These are phyloP conservation scores for Himantopus leucocephalus DNA, from an alignment of 2,113 vertebrate genomes.

Conservation along the genomic window DNA sequence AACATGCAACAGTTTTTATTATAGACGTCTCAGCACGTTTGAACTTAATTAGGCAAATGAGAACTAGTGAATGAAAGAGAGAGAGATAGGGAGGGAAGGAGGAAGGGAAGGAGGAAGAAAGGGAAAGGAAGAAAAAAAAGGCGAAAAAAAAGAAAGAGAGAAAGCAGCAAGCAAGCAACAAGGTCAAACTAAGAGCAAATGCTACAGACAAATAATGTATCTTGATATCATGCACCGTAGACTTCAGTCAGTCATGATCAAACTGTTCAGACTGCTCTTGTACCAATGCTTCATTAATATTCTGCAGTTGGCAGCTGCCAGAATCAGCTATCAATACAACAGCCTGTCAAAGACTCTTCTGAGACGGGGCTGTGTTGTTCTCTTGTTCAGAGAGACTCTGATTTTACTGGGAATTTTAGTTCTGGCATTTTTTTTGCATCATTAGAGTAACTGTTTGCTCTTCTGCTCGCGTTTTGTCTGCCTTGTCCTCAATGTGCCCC, in stretches of 20 bases:
- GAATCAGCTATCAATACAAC: conserved; percentile 2
- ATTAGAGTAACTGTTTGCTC: not conserved
- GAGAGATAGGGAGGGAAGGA: not conserved
- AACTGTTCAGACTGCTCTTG: not conserved
- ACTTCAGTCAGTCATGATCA: conserved; percentile 25
- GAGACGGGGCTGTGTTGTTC: not conserved
- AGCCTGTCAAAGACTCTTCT: conserved; percentile 28
- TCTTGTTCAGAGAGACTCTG: not conserved
- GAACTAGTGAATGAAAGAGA: not conserved
- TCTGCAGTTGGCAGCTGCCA: not conserved
- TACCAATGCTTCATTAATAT: conserved; percentile 25
- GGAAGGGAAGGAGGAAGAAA: not conserved
- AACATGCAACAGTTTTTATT: not conserved
- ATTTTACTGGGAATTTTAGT: not conserved
- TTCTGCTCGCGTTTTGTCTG: not conserved
- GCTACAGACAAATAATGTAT: conserved; percentile 4
- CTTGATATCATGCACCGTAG: not conserved
- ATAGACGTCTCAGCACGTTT: not conserved
- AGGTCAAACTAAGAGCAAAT: conserved; percentile 29
- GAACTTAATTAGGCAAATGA: not conserved
- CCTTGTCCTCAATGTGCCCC: not conserved
- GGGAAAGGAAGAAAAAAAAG: not conserved
- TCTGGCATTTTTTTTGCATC: not conserved
- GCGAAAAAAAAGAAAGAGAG: not conserved
- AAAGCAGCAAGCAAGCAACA: not conserved